Evolutionary conservation across 2,113 vertebrate species (phyloP).

Genomic region (Pseudorasbora parva): DNA sequence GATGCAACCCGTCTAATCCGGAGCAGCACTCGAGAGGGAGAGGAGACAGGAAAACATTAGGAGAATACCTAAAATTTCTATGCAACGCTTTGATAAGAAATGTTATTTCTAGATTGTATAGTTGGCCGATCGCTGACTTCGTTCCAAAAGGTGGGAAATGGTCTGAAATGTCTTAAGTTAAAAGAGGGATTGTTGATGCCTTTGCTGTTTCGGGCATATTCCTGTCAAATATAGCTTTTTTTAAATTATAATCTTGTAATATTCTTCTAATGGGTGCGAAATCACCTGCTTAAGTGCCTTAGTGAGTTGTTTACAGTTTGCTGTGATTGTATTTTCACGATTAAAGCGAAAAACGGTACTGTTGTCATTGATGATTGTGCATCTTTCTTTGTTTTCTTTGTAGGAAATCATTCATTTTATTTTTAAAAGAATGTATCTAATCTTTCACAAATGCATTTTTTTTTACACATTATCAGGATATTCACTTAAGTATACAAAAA

Average conservation of each 20-base stretch:
- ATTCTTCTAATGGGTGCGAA: not conserved
- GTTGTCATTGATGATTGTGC: not conserved
- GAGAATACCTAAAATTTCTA: not conserved
- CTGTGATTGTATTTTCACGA: conserved; percentile 37
- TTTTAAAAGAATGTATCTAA: conserved; percentile 30
- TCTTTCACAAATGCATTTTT: conserved; percentile 27
- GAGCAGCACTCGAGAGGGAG: not conserved
- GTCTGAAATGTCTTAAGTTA: not conserved
- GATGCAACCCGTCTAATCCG: too few relatives aligned
- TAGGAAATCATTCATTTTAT: conserved; percentile 14
- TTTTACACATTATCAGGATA: conserved; percentile 40
- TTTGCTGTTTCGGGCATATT: not conserved
- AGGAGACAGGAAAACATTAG: not conserved
- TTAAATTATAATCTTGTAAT: not conserved
- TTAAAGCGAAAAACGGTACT: conserved; percentile 5
- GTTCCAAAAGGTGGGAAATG: not conserved
- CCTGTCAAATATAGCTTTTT: conserved; percentile 9
- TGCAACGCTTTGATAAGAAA: not conserved
- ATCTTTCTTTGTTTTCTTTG: not conserved
- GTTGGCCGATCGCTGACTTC: not conserved
- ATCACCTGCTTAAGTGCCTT: conserved; percentile 5
- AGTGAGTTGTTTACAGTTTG: conserved; percentile 16
- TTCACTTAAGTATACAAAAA: conserved; percentile 47
- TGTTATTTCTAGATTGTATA: not conserved
- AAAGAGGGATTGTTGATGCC: not conserved